Conservation (phyloP, 2,888 invertebrate genomes). For the Zhengitettix transpicula region DNA sequence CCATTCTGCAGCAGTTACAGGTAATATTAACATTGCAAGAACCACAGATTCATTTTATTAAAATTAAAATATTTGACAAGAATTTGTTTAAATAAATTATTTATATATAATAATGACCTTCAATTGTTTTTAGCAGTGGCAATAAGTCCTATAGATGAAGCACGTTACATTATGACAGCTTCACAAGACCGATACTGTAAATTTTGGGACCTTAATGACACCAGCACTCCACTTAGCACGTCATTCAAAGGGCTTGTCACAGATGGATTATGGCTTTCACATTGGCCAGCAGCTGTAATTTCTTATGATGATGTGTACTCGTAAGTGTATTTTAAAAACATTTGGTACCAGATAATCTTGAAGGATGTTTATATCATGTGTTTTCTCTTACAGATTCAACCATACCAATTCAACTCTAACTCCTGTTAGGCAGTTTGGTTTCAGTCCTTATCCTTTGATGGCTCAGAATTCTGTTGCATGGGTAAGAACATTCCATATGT, state of each 20-base stretch:
- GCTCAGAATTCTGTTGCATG: slow-evolving; percentile 27
- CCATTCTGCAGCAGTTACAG: slow-evolving; percentile 39
- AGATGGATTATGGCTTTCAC: slow-evolving; percentile 32
- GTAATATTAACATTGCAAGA: slow-evolving; percentile 22
- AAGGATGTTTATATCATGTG: neutral
- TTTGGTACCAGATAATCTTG: neutral
- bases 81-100: too few species aligned
- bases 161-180: slow-evolving; percentile 46
- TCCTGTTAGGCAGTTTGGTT: slow-evolving; percentile 24
- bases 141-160: slow-evolving; percentile 34
- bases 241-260: slow-evolving; percentile 25
- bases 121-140: slow-evolving; percentile 21
- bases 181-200: slow-evolving; percentile 47
- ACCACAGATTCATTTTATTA: slow-evolving; percentile 1
- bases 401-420: slow-evolving; percentile 23
- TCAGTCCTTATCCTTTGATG: slow-evolving; percentile 22
- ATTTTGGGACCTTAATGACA: slow-evolving; percentile 48
- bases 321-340: slow-evolving; percentile 15
- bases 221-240: slow-evolving; percentile 23
- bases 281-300: slow-evolving; percentile 31
- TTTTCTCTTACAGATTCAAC: slow-evolving; percentile 18
- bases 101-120: too few species aligned
- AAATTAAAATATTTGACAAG: too few species aligned
- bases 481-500: slow-evolving; percentile 16
- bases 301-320: slow-evolving; percentile 26